Evolutionary conservation across 2,113 vertebrate species (phyloP).

Genomic region (Chionis minor): DNA sequence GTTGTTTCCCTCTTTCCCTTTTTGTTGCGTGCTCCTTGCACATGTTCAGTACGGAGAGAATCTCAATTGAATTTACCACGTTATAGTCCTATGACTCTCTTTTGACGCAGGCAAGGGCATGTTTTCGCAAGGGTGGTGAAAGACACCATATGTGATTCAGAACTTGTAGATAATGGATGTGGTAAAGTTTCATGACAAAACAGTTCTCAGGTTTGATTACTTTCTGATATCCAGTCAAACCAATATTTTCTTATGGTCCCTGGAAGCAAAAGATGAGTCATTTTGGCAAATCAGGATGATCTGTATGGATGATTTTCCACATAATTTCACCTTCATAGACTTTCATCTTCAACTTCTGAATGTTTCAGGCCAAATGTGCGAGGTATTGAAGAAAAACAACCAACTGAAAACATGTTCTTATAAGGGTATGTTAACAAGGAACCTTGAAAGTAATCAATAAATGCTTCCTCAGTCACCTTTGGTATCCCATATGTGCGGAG

Average conservation of each 20-base stretch:
- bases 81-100: neutral
- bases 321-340: neutral
- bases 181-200: neutral
- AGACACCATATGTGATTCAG: neutral
- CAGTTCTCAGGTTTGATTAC: neutral
- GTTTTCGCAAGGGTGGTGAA: neutral
- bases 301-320: neutral
- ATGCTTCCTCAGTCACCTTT: neutral
- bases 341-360: neutral
- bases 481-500: neutral
- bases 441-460: conserved; percentile 6
- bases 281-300: neutral
- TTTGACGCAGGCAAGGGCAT: neutral
- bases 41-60: neutral
- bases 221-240: neutral
- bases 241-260: neutral
- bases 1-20: neutral
- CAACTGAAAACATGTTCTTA: neutral
- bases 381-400: neutral
- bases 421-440: neutral
- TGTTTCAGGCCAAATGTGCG: neutral
- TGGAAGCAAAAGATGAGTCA: neutral
- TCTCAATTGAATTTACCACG: neutral
- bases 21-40: neutral
- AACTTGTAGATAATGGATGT: neutral